Evolutionary conservation across 2,888 invertebrate genomes (phyloP), one percentile per base, ranked within the genome.

Genomic region (Mystacides longicornis): DNA sequence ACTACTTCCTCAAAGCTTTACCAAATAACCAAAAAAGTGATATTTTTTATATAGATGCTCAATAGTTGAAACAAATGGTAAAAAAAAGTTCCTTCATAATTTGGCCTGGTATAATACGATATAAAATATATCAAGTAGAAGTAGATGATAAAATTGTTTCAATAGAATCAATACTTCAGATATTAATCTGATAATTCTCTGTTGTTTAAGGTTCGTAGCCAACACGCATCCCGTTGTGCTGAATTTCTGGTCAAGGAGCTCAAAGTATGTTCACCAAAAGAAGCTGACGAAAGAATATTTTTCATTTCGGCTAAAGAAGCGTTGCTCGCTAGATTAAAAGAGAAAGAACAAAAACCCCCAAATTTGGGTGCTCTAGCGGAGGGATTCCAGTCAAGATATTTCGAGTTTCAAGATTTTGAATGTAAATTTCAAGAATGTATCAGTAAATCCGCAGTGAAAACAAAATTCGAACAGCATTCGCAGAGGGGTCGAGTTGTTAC

Each of bases 331-430:
- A 69, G 77, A 56, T 73, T 77, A 73, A 67, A 74, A 22, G 77
- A 77, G 61, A 64, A 75, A 18, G 77, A 77, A 50, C 59, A 59
- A 67, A 77, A 77, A 58, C 76, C 76, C 0, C 75, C 58, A 11
- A 60, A 43, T 22, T 56, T 60, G 65, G 89, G 88, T 55, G 84
- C 85, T 45, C 71, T 94, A 20, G 91, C 92, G 2, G 96, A 97
- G 55, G 98, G 98, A 5, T 96, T 93, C 70, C 92, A 93, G 67
- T 87, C 86, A 62, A 85, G 99, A 45, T 91, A 94, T 70, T 92
- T 96, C 73, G 98, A 99, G 77, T 99, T 99, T 75, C 89, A 94
- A 77, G 93, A 95, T 76, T 99, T 99, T 74, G 99, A 99, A 76
- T 83, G 91, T 62, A 93, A 93, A 75, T 99, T 99, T 76, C 97